Percentiles rank a stretch among this genome's conserved stretches.
phyloP scores from a whole-genome alignment of 2,888 invertebrate species.

The Mimas tiliae region DNA sequence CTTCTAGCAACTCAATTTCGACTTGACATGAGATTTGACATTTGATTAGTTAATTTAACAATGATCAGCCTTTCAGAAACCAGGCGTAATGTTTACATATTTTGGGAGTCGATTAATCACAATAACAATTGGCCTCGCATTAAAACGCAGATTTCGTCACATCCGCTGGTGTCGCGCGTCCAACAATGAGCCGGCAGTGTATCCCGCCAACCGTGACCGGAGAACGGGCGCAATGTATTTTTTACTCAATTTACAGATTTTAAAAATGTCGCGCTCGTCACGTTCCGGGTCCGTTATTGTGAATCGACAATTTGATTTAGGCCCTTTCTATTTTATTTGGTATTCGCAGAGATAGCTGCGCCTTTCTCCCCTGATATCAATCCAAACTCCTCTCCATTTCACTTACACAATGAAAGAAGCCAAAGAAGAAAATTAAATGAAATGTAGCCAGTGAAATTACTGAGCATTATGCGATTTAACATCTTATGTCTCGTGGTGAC shows the following conservation, averaged over 20 bases:
- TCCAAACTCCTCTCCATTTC: background rate
- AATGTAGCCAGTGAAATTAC: too few relatives aligned
- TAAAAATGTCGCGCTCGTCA: constrained; percentile 39
- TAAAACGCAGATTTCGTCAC: constrained; percentile 48
- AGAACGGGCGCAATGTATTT: constrained; percentile 26
- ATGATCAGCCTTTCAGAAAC: too few relatives aligned
- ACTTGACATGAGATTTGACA: too few relatives aligned
- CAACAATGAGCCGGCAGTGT: constrained; percentile 39
- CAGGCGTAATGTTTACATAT: constrained; percentile 19
- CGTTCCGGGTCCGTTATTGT: constrained; percentile 40
- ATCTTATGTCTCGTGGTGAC: too few relatives aligned
- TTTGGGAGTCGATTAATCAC: constrained; percentile 19
- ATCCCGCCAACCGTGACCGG: constrained; percentile 38
- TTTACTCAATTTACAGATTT: constrained; percentile 38
- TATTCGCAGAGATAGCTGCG: background rate
- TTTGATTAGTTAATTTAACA: too few relatives aligned
- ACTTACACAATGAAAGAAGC: too few relatives aligned
- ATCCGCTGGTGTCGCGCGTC: constrained; percentile 47
- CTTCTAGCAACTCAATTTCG: too few relatives aligned
- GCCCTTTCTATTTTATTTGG: constrained; percentile 15
- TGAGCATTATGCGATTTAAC: too few relatives aligned
- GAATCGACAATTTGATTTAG: constrained; percentile 6
- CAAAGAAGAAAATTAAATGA: too few relatives aligned
- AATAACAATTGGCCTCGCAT: constrained; percentile 28
- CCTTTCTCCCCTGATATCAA: background rate